Evolutionary conservation across 2,113 vertebrate species (phyloP).

Genomic region (Mandrillus leucophaeus): DNA sequence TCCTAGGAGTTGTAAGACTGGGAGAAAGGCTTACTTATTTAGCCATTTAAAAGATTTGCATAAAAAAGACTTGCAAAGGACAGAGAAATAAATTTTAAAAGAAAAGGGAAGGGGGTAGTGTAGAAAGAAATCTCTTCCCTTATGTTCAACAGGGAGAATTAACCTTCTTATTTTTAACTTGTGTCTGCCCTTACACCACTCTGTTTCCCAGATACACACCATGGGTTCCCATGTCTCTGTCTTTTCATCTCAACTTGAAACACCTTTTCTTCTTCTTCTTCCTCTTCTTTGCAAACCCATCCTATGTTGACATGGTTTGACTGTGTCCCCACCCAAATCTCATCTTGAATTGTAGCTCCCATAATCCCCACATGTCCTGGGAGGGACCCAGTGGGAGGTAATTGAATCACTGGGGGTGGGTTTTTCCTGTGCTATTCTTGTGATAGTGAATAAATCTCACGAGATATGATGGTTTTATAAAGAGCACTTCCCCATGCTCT

Average conservation of each 20-base stretch:
- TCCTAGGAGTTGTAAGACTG: background rate
- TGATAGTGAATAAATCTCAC: too few species aligned
- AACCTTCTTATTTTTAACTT: background rate
- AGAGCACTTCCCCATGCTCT: too few species aligned
- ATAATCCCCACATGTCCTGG: too few species aligned
- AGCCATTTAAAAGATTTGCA: background rate
- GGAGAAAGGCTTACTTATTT: background rate
- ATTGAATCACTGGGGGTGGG: too few species aligned
- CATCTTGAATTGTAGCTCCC: too few species aligned
- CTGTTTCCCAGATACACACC: background rate
- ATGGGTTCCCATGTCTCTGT: background rate
- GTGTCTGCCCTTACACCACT: background rate
- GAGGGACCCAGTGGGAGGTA: too few species aligned
- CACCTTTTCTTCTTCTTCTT: background rate
- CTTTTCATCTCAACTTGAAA: background rate
- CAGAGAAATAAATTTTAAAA: conserved; percentile 1
- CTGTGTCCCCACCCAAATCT: too few species aligned
- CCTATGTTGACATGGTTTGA: background rate
- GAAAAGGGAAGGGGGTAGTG: background rate
- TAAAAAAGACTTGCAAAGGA: background rate
- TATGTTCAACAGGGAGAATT: background rate
- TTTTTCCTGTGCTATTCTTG: too few species aligned
- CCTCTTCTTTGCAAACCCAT: background rate
- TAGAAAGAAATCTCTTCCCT: background rate
- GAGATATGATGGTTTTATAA: too few species aligned